Conservation (phyloP, 1,140 invertebrate genomes). For the Periplaneta americana region DNA sequence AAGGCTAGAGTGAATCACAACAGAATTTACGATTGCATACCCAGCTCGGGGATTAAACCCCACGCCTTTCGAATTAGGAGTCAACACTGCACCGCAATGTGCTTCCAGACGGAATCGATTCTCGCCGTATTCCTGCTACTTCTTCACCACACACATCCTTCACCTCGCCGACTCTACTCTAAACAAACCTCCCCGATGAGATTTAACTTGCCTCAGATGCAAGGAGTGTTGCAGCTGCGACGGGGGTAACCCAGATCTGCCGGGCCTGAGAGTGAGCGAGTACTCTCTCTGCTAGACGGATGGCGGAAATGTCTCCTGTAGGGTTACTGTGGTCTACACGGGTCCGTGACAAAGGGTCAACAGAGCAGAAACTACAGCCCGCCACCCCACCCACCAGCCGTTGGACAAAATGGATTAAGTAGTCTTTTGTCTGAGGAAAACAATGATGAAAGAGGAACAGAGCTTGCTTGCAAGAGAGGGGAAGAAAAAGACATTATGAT, state of each 20-base stretch:
- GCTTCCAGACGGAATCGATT: too few species aligned
- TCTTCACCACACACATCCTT: too few species aligned
- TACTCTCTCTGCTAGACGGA: background rate
- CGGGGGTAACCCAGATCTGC: background rate
- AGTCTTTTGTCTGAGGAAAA: background rate
- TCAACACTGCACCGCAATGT: too few species aligned
- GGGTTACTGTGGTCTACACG: background rate
- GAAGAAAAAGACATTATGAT: background rate
- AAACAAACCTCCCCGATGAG: too few species aligned
- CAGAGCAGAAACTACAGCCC: background rate
- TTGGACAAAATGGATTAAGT: background rate
- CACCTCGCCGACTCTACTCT: too few species aligned
- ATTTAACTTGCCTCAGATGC: background rate
- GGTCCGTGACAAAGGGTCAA: background rate
- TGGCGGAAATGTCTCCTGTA: background rate
- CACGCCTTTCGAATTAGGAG: too few species aligned
- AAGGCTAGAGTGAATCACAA: too few species aligned
- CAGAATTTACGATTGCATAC: too few species aligned
- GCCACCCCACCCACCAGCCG: background rate
- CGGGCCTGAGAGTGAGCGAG: background rate
- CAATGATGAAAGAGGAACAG: background rate
- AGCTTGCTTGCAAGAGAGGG: background rate
- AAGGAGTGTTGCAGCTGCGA: background rate
- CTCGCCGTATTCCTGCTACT: too few species aligned
- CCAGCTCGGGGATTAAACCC: too few species aligned